phyloP scores from a whole-genome alignment of 1,140 invertebrate species.

The Camponotus pennsylvanicus region DNA sequence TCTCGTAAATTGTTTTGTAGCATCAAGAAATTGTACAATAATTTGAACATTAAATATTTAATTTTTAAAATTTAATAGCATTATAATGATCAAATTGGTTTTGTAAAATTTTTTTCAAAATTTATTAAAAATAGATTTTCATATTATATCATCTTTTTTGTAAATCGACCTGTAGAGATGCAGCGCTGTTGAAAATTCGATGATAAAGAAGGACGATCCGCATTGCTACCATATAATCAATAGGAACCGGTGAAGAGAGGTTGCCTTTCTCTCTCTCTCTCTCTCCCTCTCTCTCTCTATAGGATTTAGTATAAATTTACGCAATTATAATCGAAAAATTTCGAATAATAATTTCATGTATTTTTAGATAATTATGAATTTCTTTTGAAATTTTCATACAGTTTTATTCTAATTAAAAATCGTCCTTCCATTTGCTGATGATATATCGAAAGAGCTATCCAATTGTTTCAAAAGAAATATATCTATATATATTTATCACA shows the following conservation, averaged over 20 bases:
- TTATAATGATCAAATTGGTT: neutral
- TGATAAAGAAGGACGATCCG: conserved; percentile 34
- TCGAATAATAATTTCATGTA: neutral
- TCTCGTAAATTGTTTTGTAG: neutral
- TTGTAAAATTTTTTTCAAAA: neutral
- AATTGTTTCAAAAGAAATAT: neutral
- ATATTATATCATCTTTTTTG: neutral
- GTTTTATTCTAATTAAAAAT: neutral
- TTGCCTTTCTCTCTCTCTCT: neutral
- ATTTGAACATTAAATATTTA: neutral
- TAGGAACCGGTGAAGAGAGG: neutral
- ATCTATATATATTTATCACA: neutral
- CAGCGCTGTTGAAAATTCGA: conserved; percentile 43
- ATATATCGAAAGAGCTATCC: neutral
- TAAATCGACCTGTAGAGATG: conserved; percentile 45
- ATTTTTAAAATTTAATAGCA: neutral
- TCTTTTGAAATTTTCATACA: neutral
- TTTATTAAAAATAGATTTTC: neutral
- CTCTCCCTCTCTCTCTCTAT: too few relatives aligned
- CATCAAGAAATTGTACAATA: neutral
- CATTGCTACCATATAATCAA: conserved; percentile 39
- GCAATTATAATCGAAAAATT: neutral
- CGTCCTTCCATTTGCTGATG: neutral
- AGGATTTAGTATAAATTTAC: neutral
- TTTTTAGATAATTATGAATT: neutral